Percentiles rank a stretch among this genome's conserved stretches.
Evolutionary conservation across 2,113 vertebrate species (phyloP).

Genomic region (Callionymus lyra): DNA sequence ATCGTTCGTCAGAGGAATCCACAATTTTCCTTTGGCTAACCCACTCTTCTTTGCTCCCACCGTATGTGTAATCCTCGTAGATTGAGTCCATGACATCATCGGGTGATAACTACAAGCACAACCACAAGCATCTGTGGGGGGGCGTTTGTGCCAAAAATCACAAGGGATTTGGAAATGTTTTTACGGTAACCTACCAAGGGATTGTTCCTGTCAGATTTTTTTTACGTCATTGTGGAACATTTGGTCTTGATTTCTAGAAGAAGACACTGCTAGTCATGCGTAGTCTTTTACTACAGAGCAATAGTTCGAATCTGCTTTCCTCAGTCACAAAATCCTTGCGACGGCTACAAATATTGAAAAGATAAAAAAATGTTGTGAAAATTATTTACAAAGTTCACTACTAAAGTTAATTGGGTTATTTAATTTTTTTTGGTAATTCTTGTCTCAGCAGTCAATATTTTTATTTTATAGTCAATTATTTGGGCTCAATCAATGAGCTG

Average conservation of each 20-base stretch:
- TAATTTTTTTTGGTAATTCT: too few relatives aligned
- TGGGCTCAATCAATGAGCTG: too few relatives aligned
- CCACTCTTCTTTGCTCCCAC: conserved; percentile 16
- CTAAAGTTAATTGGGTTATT: too few relatives aligned
- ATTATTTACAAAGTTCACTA: too few relatives aligned
- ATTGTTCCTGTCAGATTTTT: conserved; percentile 33
- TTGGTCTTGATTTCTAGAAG: conserved; percentile 39
- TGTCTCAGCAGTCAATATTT: too few relatives aligned
- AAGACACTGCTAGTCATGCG: conserved; percentile 21
- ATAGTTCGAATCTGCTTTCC: conserved; percentile 14
- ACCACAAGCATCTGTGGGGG: conserved; percentile 21
- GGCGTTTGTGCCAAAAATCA: conserved; percentile 36
- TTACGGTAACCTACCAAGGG: conserved; percentile 32
- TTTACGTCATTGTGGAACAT: conserved; percentile 37
- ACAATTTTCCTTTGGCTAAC: conserved; percentile 39
- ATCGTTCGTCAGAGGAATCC: conserved; percentile 37
- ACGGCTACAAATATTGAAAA: too few relatives aligned
- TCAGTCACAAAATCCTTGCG: too few relatives aligned
- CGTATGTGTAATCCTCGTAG: conserved; percentile 41
- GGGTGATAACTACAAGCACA: conserved; percentile 38
- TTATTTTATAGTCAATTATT: too few relatives aligned
- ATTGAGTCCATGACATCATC: conserved; percentile 53
- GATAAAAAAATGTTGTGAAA: too few relatives aligned
- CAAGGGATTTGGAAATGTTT: conserved; percentile 50
- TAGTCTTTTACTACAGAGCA: conserved; percentile 16